These are phyloP conservation scores for Calycopis cecrops DNA, from an alignment of 1,140 invertebrate species.

Conservation along the genomic window DNA sequence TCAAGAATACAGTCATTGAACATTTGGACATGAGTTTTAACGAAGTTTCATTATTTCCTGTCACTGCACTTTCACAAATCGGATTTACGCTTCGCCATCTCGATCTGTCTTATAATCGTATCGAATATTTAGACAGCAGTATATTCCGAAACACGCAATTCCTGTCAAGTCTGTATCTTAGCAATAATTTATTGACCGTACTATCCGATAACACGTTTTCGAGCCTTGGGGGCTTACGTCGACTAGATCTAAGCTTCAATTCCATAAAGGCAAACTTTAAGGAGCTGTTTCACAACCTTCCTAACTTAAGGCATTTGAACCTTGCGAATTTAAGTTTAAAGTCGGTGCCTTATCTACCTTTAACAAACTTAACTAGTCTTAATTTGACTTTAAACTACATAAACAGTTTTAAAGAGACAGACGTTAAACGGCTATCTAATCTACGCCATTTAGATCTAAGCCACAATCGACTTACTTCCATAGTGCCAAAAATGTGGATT, in stretches of 20 bases:
- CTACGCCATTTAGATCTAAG: conserved; percentile 80
- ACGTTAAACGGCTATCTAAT: conserved; percentile 78
- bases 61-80: conserved; percentile 82
- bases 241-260: conserved; percentile 88
- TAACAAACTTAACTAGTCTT: conserved; percentile 82
- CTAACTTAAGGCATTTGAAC: conserved; percentile 84
- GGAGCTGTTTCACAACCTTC: conserved; percentile 91
- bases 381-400: conserved; percentile 86
- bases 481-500: conserved; percentile 79
- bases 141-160: conserved; percentile 89
- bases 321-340: conserved; percentile 84
- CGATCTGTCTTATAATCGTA: conserved; percentile 85
- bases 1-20: conserved; percentile 86
- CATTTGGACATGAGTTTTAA: conserved; percentile 88
- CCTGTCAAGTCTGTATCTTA: conserved; percentile 85
- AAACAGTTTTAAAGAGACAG: conserved; percentile 76
- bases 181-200: conserved; percentile 87
- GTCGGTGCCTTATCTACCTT: conserved; percentile 82
- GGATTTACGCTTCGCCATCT: conserved; percentile 85
- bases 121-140: conserved; percentile 91
- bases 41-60: conserved; percentile 84
- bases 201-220: conserved; percentile 93
- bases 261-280: conserved; percentile 89
- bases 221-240: conserved; percentile 84
- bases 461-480: conserved; percentile 79